phyloP scores from a whole-genome alignment of 1,140 invertebrate genomes.

The Stegodyphus dumicola region DNA sequence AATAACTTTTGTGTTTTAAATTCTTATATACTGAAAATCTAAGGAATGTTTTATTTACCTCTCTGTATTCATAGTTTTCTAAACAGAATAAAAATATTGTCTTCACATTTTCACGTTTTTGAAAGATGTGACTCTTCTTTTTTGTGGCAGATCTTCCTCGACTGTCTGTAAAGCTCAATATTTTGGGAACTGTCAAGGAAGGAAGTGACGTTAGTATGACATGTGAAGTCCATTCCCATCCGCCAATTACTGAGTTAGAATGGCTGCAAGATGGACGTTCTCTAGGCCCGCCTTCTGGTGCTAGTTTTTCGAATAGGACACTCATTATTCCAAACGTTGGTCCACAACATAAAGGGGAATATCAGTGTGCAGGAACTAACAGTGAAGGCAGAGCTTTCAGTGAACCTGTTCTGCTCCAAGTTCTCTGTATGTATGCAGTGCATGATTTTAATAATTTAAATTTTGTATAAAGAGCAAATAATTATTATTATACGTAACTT shows the following conservation, averaged over 20 bases:
- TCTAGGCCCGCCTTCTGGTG: constrained; percentile 18
- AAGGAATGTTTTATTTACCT: no score
- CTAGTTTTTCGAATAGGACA: constrained; percentile 73
- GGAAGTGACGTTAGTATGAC: constrained; percentile 21
- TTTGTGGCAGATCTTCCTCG: constrained; percentile 22
- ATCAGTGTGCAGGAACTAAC: constrained; percentile 90
- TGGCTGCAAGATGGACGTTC: constrained; percentile 80
- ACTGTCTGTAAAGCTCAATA: constrained; percentile 16
- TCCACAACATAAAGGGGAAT: constrained; percentile 68
- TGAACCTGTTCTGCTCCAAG: constrained; percentile 82
- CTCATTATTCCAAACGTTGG: constrained; percentile 66
- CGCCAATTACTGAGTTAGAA: constrained; percentile 80
- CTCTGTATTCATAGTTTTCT: no score
- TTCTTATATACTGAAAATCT: no score
- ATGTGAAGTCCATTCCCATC: constrained; percentile 79
- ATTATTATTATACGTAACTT: not conserved
- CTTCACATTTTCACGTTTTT: no score
- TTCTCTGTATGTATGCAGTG: constrained; percentile 71
- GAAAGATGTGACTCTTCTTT: no score
- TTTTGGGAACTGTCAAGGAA: constrained; percentile 12
- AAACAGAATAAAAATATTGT: no score
- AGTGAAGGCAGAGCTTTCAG: constrained; percentile 88
- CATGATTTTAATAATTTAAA: not conserved
- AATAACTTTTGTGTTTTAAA: no score
- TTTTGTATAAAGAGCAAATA: not conserved